phyloP scores from a whole-genome alignment of 2,113 vertebrate species.

The Sinocyclocheilus anophthalmus region DNA sequence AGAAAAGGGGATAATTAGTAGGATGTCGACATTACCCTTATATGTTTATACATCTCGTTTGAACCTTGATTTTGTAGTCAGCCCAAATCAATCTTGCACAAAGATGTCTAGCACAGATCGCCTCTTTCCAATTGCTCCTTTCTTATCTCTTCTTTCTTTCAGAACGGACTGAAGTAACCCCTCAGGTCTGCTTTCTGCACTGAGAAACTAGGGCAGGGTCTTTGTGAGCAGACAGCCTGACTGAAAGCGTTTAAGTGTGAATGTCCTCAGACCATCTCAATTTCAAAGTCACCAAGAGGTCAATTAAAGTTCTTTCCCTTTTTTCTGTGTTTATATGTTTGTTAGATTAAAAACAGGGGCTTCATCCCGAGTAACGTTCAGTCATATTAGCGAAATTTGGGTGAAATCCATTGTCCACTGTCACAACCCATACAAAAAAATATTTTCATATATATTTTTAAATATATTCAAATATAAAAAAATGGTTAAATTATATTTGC shows the following conservation, averaged over 20 bases:
- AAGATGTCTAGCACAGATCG: neutral
- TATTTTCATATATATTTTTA: too few relatives aligned
- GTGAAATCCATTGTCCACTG: too few relatives aligned
- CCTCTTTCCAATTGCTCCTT: neutral
- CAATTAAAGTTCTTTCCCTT: neutral
- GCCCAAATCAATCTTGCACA: neutral
- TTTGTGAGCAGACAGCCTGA: neutral
- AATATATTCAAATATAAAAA: too few relatives aligned
- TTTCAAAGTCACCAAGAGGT: constrained; percentile 5
- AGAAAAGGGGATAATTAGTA: neutral
- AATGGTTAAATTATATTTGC: too few relatives aligned
- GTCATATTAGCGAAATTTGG: too few relatives aligned
- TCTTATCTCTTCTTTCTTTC: constrained; percentile 9
- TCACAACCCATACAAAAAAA: too few relatives aligned
- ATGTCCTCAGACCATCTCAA: neutral
- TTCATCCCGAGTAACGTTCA: too few relatives aligned
- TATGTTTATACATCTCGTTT: neutral
- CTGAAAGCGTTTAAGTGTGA: neutral
- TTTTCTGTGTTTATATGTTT: neutral
- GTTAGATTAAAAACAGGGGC: neutral
- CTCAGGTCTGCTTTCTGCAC: neutral
- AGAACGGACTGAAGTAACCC: constrained; percentile 8
- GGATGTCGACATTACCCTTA: neutral
- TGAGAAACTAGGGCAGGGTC: constrained; percentile 8
- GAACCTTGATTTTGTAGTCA: neutral